A percentile compares a stretch with the other conserved stretches of the same genome.
phyloP scores from a whole-genome alignment of 1,140 invertebrate genomes.

The Ooceraea biroi region DNA sequence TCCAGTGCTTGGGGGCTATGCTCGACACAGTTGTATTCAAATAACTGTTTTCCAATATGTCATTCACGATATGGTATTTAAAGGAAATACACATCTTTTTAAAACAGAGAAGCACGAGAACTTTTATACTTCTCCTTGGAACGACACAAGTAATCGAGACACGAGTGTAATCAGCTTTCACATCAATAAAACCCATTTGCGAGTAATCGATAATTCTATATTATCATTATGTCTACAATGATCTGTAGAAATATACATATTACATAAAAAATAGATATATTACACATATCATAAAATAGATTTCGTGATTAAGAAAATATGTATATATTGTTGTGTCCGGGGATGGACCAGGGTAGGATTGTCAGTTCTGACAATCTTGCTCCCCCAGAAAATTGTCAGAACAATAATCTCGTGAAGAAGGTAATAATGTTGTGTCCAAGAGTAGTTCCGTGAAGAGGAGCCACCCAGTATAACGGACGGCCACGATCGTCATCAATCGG shows the following conservation, averaged over 20 bases:
- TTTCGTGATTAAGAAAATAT: not conserved
- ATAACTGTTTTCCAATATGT: constrained; percentile 85
- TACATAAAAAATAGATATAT: not conserved
- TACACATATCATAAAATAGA: not conserved
- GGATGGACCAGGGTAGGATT: too few species aligned
- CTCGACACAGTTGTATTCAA: constrained; percentile 98
- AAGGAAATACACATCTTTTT: constrained; percentile 78
- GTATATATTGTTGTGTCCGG: too few species aligned
- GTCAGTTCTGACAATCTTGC: too few species aligned
- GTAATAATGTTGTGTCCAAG: too few species aligned
- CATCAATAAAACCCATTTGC: too few species aligned
- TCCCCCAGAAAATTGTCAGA: too few species aligned
- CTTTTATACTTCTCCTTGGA: constrained; percentile 35
- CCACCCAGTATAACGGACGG: too few species aligned
- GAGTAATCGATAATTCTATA: constrained; percentile 53
- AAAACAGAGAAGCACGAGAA: constrained; percentile 64
- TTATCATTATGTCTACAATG: not conserved
- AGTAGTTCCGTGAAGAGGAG: too few species aligned
- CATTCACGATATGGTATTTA: constrained; percentile 74
- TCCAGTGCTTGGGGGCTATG: constrained; percentile 99
- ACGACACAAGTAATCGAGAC: too few species aligned
- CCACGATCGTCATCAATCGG: too few species aligned
- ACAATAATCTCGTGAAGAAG: too few species aligned
- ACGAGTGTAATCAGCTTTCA: too few species aligned
- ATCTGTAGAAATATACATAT: constrained; percentile 19